Conservation (phyloP, 2,797 vertebrate species). For the Discoglossus pictus region DNA sequence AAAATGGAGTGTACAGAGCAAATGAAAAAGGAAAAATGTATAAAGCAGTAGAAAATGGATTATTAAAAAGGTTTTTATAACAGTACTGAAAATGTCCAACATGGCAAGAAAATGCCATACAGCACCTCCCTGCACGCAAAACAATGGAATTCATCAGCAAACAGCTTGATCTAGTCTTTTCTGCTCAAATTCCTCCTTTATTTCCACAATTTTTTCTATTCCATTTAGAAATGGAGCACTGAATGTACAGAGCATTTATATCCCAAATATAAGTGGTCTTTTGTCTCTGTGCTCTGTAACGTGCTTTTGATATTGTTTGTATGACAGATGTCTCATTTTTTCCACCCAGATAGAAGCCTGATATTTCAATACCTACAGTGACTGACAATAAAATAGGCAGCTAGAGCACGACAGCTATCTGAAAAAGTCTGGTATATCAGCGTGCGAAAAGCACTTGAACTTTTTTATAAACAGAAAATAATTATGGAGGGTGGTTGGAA, state of each 20-base stretch:
- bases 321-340: slow-evolving; percentile 39
- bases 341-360: slow-evolving; percentile 18
- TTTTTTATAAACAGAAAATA: slow-evolving; percentile 35
- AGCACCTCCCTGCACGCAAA: no score
- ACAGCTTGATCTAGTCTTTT: slow-evolving; percentile 2
- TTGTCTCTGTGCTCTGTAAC: slow-evolving; percentile 9
- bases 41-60: no score
- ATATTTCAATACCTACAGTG: slow-evolving; percentile 32
- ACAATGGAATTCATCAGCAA: neutral
- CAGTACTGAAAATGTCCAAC: no score
- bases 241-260: neutral
- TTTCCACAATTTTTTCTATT: neutral
- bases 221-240: neutral
- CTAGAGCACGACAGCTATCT: slow-evolving; percentile 1
- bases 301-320: slow-evolving; percentile 35
- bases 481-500: slow-evolving; percentile 2
- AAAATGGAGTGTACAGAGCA: no score
- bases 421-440: slow-evolving; percentile 13
- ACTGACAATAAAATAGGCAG: slow-evolving; percentile 28
- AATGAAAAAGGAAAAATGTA: no score
- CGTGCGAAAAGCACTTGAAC: slow-evolving; percentile 12
- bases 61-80: no score
- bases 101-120: no score
- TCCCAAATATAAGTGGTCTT: neutral
- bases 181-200: neutral